Base-by-base conservation (phyloP, 2,113 vertebrate genomes). In the Leptosomus discolor region DNA sequence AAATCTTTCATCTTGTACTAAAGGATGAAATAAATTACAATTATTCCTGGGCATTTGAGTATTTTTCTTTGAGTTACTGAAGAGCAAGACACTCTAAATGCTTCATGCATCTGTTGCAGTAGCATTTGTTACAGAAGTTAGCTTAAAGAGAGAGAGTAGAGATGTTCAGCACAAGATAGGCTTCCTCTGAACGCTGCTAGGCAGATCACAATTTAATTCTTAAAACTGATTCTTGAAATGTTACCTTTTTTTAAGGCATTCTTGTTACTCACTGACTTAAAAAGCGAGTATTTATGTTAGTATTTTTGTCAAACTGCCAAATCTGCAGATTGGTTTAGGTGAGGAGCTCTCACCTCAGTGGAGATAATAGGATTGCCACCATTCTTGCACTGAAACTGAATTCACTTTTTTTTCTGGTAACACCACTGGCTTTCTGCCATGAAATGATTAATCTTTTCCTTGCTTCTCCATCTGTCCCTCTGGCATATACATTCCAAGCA, bases 371-470 rank as follows among this genome's bases (percentile, higher is more conserved):
- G 37, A 14, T 43, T 34, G 61, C 80, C 37, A 50, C 64, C 29
- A 3, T 75, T 82, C 74, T 67, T 89, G 74, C 77, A n/a, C 48
- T 53, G 53, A 68, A 73, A 68, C 15, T 2, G 9, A 65, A 88
- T 57, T 94, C 0, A 9, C 7, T 61, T 43, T 46, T 41, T 50
- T 64, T 88, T 91, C 69, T 83, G 27, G 73, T 95, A 67, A 45
- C 6, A 3, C 81, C 43, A 3, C 88, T 93, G 95, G 93, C 93
- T 91, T 89, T 85, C 61, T 96, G 91, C 93, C 96, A 91, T 46
- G 16, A 81, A 91, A 64, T 96, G 94, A 96, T 97, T 96, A 94
- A 97, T 96, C 87, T 96, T 97, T 96, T 94, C 90, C 90, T 94
- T 79, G 61, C 93, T 79, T 96, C 93, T 91, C 96, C 96, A 94